Percentiles rank a stretch among this genome's conserved stretches.
phyloP scores from a whole-genome alignment of 2,888 invertebrate genomes.

The Cantharis rustica region DNA sequence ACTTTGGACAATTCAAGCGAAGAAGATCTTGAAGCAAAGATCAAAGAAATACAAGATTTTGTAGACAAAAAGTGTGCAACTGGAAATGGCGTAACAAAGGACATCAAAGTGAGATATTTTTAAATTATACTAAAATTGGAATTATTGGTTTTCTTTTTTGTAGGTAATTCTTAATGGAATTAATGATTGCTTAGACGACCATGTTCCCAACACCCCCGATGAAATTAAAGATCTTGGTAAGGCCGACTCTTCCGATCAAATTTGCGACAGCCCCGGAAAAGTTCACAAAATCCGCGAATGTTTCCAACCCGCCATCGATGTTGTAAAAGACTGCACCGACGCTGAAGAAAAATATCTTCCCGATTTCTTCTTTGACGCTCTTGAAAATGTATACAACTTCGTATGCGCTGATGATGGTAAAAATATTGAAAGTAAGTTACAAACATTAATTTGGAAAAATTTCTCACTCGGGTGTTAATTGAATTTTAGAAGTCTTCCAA shows the following conservation, averaged over 20 bases:
- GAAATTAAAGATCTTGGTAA: background rate
- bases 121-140: background rate
- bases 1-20: background rate
- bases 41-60: background rate
- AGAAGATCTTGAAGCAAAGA: background rate
- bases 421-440: background rate
- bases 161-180: background rate
- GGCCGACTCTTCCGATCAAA: conserved; percentile 1
- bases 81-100: background rate
- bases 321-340: background rate
- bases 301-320: background rate
- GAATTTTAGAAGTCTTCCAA: background rate
- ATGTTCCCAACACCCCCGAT: background rate
- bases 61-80: background rate
- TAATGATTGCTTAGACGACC: background rate
- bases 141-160: background rate
- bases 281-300: conserved; percentile 1
- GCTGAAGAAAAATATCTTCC: conserved; percentile 15
- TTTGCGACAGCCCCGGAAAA: conserved; percentile 1
- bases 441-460: background rate
- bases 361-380: conserved; percentile 9
- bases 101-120: background rate
- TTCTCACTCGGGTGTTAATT: background rate
- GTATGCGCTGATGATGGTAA: conserved; percentile 6
- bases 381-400: conserved; percentile 7